These are phyloP conservation scores for Meandrusa payeni DNA, from an alignment of 2,888 invertebrate genomes.

Conservation along the genomic window DNA sequence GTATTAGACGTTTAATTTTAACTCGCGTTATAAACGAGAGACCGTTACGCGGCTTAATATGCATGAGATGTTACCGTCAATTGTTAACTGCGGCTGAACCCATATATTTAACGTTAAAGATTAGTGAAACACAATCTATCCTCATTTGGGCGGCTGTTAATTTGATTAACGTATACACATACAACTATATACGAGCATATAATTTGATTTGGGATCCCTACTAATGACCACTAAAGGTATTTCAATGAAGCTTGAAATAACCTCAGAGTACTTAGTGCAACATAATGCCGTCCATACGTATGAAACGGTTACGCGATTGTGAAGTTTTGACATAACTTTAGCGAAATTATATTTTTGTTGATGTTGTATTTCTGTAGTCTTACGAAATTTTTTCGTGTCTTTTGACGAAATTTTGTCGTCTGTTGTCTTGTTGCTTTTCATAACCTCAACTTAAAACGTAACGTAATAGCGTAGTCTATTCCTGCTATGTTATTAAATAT, in stretches of 20 bases:
- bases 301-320: constrained; percentile 4
- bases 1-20: constrained; percentile 3
- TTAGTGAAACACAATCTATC: constrained; percentile 22
- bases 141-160: constrained; percentile 21
- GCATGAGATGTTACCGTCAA: constrained; percentile 12
- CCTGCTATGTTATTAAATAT: too few species aligned
- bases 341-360: too few species aligned
- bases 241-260: constrained; percentile 27
- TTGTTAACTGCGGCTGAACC: constrained; percentile 15
- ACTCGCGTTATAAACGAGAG: neutral
- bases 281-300: constrained; percentile 11
- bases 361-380: too few species aligned
- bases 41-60: constrained; percentile 1
- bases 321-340: constrained; percentile 11
- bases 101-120: constrained; percentile 21
- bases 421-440: too few species aligned
- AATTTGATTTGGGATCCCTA: constrained; percentile 29
- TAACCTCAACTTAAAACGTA: too few species aligned
- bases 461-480: too few species aligned
- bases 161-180: constrained; percentile 17
- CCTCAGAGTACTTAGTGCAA: too few species aligned
- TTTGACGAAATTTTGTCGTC: too few species aligned
- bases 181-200: constrained; percentile 19
- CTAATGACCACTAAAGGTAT: constrained; percentile 26
- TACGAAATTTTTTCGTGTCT: too few species aligned